Evolutionary conservation across 2,888 invertebrate genomes (phyloP), one percentile per base, ranked within the genome.

Genomic region (Brachynemurus nebulosus): DNA sequence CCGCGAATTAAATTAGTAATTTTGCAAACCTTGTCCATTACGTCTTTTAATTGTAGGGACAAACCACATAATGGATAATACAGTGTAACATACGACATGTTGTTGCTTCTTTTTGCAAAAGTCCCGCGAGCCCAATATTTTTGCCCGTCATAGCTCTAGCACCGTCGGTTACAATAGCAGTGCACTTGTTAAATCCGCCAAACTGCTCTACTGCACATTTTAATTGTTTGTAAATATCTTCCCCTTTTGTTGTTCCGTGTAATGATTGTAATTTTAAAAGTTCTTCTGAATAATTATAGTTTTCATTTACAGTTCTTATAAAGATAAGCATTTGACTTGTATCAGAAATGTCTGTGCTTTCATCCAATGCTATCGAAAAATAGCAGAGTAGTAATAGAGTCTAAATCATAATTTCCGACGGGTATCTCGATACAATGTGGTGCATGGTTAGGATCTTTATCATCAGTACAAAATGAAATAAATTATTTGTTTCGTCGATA

Each of bases 121-220:
- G 8, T 35, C 5, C 4, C 8, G 4, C 12, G 12, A 35, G 8
- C 34, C 45, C 47, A 37, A 30, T 45, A 30, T 51, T 47, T 44
- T 49, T 42, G n/a, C 50, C 51, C 42, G 42, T 45, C 51, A 47
- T 50, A 25, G 48, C 30, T 45, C 35, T 42, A 17, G 46, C 45
- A 16, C 48, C 48, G 37, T 48, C 46, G 37, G 45, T 48, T 18
- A 50, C 48, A 49, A 50, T 46, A 30, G 42, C 43, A 34, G 34
- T 8, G n/a, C 34, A 34, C n/a, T 34, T 34, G 5, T 34, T 5
- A 34, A 34, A 34, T 11, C 34, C 34, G n/a, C n/a, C 16, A 11
- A 9, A 34, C n/a, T 34, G 7, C 34, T 8, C n/a, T 8, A 34
- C 34, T 8, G 34, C n/a, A 8, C 12, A 8, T 5, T 34, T 34